These are phyloP conservation scores for Crenichthys baileyi DNA, from an alignment of 2,797 vertebrate genomes.

Conservation along the genomic window DNA sequence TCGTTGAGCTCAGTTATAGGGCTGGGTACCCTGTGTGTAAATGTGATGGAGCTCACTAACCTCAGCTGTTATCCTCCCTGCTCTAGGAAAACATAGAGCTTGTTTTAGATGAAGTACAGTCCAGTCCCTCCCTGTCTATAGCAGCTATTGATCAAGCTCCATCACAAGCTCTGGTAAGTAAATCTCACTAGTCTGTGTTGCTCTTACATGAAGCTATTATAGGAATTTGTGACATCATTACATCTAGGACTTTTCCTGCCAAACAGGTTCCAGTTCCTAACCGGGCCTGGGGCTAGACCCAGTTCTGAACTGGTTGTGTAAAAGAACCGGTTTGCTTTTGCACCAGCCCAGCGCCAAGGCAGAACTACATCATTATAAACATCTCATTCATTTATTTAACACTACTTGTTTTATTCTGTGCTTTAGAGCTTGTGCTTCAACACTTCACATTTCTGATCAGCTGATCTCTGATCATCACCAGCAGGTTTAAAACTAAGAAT, in stretches of 20 bases:
- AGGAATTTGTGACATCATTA: not conserved
- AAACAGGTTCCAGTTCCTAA: not conserved
- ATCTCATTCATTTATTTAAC: not conserved
- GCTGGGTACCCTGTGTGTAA: conserved; percentile 12
- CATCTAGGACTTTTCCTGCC: not conserved
- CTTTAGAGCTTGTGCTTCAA: not conserved
- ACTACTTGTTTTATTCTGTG: not conserved
- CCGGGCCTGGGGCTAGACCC: not conserved
- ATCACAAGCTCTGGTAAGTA: conserved; percentile 93
- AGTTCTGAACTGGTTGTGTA: not conserved
- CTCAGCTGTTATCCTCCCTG: conserved; percentile 64
- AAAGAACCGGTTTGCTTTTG: not conserved
- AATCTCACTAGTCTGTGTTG: conserved; percentile 11
- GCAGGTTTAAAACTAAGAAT: not conserved
- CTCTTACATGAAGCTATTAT: not conserved
- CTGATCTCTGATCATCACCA: not conserved
- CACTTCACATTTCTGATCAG: not conserved
- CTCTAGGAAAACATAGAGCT: conserved; percentile 96
- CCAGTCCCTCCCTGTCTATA: conserved; percentile 86
- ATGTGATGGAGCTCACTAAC: conserved; percentile 68
- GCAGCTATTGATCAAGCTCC: conserved; percentile 93
- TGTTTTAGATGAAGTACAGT: conserved; percentile 92
- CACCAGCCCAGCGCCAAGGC: not conserved
- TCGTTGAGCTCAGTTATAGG: not conserved
- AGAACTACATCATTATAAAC: not conserved